Conservation (phyloP, 2,797 vertebrate species). For the Melopsittacus undulatus region DNA sequence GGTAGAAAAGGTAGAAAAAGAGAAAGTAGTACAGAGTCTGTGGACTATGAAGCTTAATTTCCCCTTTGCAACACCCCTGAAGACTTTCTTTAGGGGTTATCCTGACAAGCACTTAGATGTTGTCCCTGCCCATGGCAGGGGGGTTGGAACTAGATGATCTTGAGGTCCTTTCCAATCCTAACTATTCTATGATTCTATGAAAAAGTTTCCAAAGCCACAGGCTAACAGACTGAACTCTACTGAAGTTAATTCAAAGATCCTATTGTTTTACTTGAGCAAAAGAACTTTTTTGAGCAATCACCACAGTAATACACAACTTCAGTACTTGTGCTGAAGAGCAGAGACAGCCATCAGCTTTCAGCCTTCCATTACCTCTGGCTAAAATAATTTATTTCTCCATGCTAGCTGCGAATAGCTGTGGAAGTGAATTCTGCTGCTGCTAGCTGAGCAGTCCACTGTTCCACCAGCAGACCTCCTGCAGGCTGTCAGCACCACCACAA, state of each 20-base stretch:
- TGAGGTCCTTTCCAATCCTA: too few species aligned
- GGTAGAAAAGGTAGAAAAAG: background rate
- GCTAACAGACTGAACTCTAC: background rate
- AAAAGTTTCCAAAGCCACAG: constrained; percentile 16
- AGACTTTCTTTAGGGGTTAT: too few species aligned
- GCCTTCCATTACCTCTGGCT: background rate
- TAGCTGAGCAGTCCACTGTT: background rate
- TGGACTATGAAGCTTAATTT: too few species aligned
- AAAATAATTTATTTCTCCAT: background rate
- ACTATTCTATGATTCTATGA: too few species aligned
- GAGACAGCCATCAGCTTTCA: background rate
- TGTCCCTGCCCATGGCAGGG: too few species aligned
- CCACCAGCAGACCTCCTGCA: background rate
- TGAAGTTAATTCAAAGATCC: background rate
- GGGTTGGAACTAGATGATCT: too few species aligned
- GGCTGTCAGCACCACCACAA: background rate
- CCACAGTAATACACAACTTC: background rate
- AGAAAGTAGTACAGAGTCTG: too few species aligned
- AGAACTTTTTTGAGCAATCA: background rate
- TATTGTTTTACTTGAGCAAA: background rate
- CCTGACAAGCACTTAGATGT: too few species aligned
- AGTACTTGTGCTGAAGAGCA: background rate
- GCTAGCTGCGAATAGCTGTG: background rate
- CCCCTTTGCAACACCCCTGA: too few species aligned
- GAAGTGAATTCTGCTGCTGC: background rate